Base-by-base conservation (phyloP, 2,888 invertebrate genomes). In the Cyrtodaria siliqua region DNA sequence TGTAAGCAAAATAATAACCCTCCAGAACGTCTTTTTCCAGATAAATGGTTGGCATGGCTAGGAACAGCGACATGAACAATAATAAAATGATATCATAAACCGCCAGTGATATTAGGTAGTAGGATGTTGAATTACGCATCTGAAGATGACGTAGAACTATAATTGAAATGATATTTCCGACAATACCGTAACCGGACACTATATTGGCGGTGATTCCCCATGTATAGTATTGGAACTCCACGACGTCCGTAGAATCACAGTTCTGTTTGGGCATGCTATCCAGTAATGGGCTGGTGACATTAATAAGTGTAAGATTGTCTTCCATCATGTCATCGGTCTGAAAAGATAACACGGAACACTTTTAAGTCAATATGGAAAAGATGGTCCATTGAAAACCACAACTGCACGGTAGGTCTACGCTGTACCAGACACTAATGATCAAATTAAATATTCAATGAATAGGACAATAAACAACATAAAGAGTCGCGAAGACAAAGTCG, bases 61-160 rank as follows among this genome's bases (percentile, higher is more conserved):
- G 84, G 79, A 89, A 90, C 27, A 92, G 68, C 12, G 91, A 82
- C 78, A 93, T 90, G 4, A 92, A 90, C 86, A 97, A 94, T 87
- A 98, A 96, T 86, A 99, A 95, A 82, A 97, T 95, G 14, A 97
- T 97, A 94, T 99, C 99, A 93, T 97, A 98, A 87, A 97, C 95
- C 26, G 99, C 98, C 86, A 99, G 95, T 4, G 98, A 98, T 83
- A 97, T 97, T 75, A 99, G 95, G 91, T 98, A 95, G 93, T 97
- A 97, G 94, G 98, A 98, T 91, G 98, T 97, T 91, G 98, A 98
- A 72, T 97, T 97, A 89, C 97, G 95, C 98, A 99, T 98, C 93
- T 98, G 97, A 64, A 97, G 95, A 71, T 90, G 87, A 42, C 87
- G 81, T 38, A 92, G 84, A 2, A 92, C 92, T n/a, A 89, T 83